Base-by-base conservation (phyloP, 2,113 vertebrate genomes). In the Brienomyrus brachyistius region DNA sequence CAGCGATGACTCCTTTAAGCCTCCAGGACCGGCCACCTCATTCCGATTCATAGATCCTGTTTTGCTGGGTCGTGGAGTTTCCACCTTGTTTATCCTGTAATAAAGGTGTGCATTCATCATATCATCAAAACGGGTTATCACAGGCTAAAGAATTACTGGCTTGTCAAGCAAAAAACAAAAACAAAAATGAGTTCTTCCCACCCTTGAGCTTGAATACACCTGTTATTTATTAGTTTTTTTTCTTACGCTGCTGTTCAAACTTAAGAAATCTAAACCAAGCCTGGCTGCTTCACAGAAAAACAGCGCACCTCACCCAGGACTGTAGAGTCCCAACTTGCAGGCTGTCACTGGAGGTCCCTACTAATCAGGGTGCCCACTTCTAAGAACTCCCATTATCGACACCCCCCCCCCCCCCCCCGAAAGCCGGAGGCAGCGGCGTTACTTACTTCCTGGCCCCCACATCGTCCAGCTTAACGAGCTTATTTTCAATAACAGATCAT, bases 221-320 rank as follows among this genome's bases (percentile, higher is more conserved):
- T 88, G 80, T 92, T 92, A 92, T 92, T 93, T 93, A 93, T 94
- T 92, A 94, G 92, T 92, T 92, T 92, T 91, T 92, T 87, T 43
- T 87, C 89, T 90, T 92, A 90, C 91, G 92, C 91, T 92, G 90
- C 86, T 89, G 91, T 92, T 92, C 91, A 92, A 88, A 90, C 91
- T 45, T 93, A 93, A 94, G 93, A 93, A 94, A 94, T 94, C 93
- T 91, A 92, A 82, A 2, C 56, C 83, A 87, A 21, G 87, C 31
- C 50, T n/a, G 80, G 5, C 4, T 35, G 17, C 0, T 7, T 23
- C 47, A 86, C 10, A 62, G 43, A 74, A 13, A 17, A 51, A 47
- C 31, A 56, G 47, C 10, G 4, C 47, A 19, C 13, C 31, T 23
- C 23, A 43, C 77, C 51, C 40, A 83, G 31, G 87, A 88, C 47